Base-by-base conservation (phyloP, 2,797 vertebrate species). In the Pangasius krempfi region DNA sequence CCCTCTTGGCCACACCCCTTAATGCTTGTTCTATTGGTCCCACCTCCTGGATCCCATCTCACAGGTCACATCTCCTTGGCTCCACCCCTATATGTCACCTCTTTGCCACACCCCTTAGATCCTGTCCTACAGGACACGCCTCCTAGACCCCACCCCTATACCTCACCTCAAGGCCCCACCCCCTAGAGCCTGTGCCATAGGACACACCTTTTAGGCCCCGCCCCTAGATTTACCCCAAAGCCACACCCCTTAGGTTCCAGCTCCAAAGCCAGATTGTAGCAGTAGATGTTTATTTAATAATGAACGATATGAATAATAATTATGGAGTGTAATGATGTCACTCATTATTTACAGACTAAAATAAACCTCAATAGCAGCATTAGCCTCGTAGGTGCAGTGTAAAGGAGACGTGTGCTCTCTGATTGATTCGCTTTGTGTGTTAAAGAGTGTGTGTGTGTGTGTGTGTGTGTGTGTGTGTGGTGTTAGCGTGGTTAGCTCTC, bases 381-480 rank as follows among this genome's bases (percentile, higher is more conserved):
- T 40, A 72, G 30, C 68, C 52, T 81, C 0, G 1, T 58, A 58
- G 78, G 16, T 58, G 4, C 33, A 83, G 40, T 64, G 7, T 47
- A n/a, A 47, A 30, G 9, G 79, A 52, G 58, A 44, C 37, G 18
- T 22, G 47, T 58, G 30, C 52, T 78, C 0, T 78, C 25, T 80
- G 58, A 62, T n/a, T 62, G 37, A 33, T 25, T 25, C 4, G 8
- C 73, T 50, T 50, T 37, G 30, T 37, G 30, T 58, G 47, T 6
- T 80, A 30, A 52, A 30, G 75, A 25, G 78, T 33, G 73, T 76
- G 75, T 52, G 76, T 30, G 54, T 78, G 75, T 78, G 52, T 79
- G 76, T 79, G 76, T 79, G 76, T 79, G 78, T 80, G 47, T 54
- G 76, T 54, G 73, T 50, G 44, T 76, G 73, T 44, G 18, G 47